Base-by-base conservation (phyloP, 2,888 invertebrate genomes). In the Drosophila mulleri region DNA sequence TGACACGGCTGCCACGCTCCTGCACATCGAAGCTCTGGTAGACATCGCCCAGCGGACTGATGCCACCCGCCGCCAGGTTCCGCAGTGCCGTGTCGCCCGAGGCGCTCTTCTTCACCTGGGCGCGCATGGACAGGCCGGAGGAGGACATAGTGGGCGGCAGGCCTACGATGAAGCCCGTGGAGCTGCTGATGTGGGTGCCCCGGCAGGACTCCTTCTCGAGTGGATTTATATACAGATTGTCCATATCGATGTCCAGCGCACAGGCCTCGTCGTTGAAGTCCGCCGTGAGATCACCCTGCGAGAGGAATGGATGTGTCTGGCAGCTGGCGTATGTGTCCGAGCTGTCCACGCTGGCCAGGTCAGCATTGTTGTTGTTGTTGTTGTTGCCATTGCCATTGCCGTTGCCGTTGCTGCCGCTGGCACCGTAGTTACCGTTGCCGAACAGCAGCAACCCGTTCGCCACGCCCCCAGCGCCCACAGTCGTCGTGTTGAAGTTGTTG, bases 311-410 rank as follows among this genome's bases (percentile, higher is more conserved):
- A 94, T 98, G 98, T 91, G 98, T 98, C 94, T 98, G 97, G 94
- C 98, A 98, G 94, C 98, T 98, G 93, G 98, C 98, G 94, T 98
- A 98, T 83, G 98, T 98, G 94, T 98, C 98, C 91, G 98, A 96
- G 94, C 98, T 96, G 94, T 95, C 95, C 83, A 95, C 94, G 89
- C 94, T 95, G 75, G 94, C 94, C 89, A 94, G 85, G 75, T 94
- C 94, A 35, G 92, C 93, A 87, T 92, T 93, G 78, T 93, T 93
- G 81, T 92, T 92, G 69, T 93, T 92, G 69, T 89, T 92, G 69
- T 88, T 91, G 78, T 90, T 92, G 81, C 88, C 81, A 80, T 85
- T 88, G 68, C 78, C 29, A 1, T 29, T 88, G 44, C 57, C 42
- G 26, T 29, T 92, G 81, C 88, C 81, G 81, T 85, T 88, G 68